Conservation (phyloP, 2,113 vertebrate genomes). For the Myocastor coypus region DNA sequence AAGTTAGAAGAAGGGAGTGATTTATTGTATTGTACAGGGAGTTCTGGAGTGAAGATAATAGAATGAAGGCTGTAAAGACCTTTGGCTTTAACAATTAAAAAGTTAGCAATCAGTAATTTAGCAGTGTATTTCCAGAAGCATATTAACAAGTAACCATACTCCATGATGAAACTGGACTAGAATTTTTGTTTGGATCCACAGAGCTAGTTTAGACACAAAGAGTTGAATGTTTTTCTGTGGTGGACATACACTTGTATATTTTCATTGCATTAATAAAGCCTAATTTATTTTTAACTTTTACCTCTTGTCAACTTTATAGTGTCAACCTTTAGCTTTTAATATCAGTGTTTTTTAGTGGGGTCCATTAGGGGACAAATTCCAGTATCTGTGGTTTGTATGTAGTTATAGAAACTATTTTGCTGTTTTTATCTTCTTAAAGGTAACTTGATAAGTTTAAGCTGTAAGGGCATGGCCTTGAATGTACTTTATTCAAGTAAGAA, state of each 20-base stretch:
- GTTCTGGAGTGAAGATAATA: neutral
- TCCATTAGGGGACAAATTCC: neutral
- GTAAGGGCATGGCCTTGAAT: slow-evolving; percentile 12
- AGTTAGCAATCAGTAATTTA: neutral
- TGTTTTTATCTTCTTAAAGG: neutral
- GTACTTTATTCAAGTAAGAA: slow-evolving; percentile 37
- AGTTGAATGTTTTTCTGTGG: neutral
- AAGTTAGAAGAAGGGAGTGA: neutral
- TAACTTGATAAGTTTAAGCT: neutral
- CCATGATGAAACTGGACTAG: neutral
- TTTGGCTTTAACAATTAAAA: slow-evolving; percentile 34
- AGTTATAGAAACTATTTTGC: neutral
- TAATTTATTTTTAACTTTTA: slow-evolving; percentile 43
- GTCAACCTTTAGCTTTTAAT: neutral
- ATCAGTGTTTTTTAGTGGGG: neutral
- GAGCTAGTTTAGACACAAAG: neutral
- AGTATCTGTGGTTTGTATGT: neutral
- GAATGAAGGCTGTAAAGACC: neutral
- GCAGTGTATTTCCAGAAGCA: neutral
- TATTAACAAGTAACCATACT: neutral
- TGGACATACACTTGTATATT: neutral
- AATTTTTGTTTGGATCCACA: slow-evolving; percentile 40
- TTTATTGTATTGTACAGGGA: neutral
- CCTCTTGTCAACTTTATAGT: slow-evolving; percentile 6
- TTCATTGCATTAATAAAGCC: neutral